A percentile compares a stretch with the other conserved stretches of the same genome.
Evolutionary conservation across 2,888 invertebrate genomes (phyloP).

Genomic region (Hecatera dysodea): DNA sequence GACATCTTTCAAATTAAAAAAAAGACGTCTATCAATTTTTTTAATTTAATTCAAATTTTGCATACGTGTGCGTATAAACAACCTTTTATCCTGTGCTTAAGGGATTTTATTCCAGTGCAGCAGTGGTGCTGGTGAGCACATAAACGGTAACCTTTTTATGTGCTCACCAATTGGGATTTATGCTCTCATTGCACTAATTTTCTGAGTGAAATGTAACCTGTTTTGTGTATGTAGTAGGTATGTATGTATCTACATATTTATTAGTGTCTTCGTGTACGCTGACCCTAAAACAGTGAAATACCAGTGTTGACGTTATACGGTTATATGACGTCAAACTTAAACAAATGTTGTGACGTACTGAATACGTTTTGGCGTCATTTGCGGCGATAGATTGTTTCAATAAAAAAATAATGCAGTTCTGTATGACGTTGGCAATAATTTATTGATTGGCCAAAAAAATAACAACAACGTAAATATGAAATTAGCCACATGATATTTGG

Average conservation of each 20-base stretch:
- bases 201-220: background rate
- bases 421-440: background rate
- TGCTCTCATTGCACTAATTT: too few species aligned
- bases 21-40: too few species aligned
- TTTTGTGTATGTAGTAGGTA: background rate
- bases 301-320: background rate
- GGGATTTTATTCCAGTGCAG: too few species aligned
- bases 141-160: too few species aligned
- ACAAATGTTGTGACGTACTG: slow-evolving; percentile 12
- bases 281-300: background rate
- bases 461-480: background rate
- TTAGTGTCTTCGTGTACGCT: background rate
- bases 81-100: too few species aligned
- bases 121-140: too few species aligned
- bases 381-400: background rate
- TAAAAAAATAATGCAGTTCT: background rate
- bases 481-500: background rate
- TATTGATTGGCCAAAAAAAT: background rate
- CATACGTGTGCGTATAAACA: too few species aligned
- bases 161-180: too few species aligned
- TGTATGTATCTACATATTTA: background rate
- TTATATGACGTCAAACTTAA: slow-evolving; percentile 15
- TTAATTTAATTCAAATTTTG: too few species aligned
- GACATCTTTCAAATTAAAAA: too few species aligned
- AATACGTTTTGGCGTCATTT: background rate